These are phyloP conservation scores for Megaptera novaeangliae DNA, from an alignment of 2,113 vertebrate genomes.

Conservation along the genomic window DNA sequence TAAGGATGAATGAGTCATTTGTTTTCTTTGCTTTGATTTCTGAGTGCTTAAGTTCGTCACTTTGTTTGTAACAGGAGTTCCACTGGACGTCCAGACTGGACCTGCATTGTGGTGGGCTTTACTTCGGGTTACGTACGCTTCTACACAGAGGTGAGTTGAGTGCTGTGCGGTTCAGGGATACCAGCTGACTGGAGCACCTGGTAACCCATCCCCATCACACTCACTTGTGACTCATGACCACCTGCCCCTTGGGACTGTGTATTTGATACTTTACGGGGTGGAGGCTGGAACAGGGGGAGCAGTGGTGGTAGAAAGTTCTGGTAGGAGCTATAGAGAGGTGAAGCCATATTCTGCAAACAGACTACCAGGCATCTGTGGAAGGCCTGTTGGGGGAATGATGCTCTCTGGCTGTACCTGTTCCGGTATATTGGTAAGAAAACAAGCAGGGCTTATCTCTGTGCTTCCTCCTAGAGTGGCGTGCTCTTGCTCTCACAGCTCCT, in stretches of 20 bases:
- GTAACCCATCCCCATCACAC: rapidly evolving
- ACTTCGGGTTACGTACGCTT: slow-evolving; percentile 95
- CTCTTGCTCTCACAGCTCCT: slow-evolving; percentile 95
- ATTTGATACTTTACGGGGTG: not conserved
- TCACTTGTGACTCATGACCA: not conserved
- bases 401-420: not conserved
- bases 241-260: not conserved
- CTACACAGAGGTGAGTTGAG: slow-evolving; percentile 93
- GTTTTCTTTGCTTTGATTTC: not conserved
- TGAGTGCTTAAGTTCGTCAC: not conserved
- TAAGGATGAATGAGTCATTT: slow-evolving; percentile 69
- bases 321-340: not conserved
- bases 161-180: not conserved
- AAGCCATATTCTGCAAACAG: not conserved
- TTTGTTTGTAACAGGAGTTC: slow-evolving; percentile 88
- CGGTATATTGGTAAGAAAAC: not conserved
- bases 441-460: not conserved
- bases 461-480: slow-evolving; percentile 88
- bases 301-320: not conserved
- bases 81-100: slow-evolving; percentile 97
- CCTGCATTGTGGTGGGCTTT: slow-evolving; percentile 96
- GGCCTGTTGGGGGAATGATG: not conserved
- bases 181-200: too few species aligned
- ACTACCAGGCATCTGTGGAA: not conserved
- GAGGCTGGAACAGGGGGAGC: not conserved